Conservation (phyloP, 2,113 vertebrate genomes). For the Chascanopsetta lugubris region DNA sequence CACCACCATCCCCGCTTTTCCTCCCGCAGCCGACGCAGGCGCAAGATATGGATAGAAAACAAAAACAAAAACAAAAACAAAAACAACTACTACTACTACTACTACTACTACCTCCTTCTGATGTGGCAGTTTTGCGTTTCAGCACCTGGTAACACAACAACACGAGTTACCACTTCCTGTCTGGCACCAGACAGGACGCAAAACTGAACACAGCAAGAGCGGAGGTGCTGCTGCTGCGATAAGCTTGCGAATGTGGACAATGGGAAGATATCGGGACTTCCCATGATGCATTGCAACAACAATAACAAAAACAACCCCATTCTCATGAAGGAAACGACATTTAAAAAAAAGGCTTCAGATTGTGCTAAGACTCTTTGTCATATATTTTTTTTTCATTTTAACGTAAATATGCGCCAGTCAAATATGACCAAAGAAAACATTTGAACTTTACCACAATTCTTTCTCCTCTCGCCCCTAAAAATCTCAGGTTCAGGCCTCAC, state of each 20-base stretch:
- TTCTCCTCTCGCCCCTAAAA: neutral
- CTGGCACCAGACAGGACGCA: conserved; percentile 6
- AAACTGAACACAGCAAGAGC: neutral
- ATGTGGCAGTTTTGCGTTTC: neutral
- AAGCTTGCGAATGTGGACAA: conserved; percentile 6
- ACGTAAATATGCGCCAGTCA: neutral
- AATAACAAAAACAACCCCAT: no score
- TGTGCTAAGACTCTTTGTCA: conserved; percentile 35
- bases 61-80: no score
- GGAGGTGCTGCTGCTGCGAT: conserved; percentile 12
- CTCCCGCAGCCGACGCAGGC: conserved; percentile 35
- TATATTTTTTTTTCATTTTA: conserved; percentile 3
- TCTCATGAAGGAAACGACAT: neutral
- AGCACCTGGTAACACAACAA: conserved; percentile 38
- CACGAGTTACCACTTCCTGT: conserved; percentile 39
- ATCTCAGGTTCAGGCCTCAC: neutral
- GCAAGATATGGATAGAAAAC: conserved; percentile 7
- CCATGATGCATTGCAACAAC: conserved; percentile 1
- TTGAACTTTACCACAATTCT: neutral
- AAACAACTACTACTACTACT: no score
- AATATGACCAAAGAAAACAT: neutral
- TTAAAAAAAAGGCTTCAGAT: neutral
- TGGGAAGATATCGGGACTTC: conserved; percentile 22
- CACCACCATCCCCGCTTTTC: conserved; percentile 13
- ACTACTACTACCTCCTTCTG: no score